Evolutionary conservation across 2,888 invertebrate species (phyloP).

Genomic region (Apamea epomidion): DNA sequence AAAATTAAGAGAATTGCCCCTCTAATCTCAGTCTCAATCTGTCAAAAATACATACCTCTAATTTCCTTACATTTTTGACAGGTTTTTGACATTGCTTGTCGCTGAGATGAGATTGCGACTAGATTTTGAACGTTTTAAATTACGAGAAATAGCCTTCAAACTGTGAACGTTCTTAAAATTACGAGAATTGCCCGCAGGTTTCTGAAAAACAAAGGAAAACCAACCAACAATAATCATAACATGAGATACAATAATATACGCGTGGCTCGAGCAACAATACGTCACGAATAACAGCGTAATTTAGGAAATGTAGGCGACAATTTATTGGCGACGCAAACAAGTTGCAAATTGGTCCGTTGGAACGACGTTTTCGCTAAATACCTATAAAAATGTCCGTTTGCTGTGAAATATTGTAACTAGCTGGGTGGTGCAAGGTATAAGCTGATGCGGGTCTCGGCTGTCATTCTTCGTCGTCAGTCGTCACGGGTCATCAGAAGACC

Average conservation of each 20-base stretch:
- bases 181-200: not conserved
- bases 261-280: conserved; percentile 44
- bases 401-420: conserved; percentile 88
- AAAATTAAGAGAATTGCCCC: too few relatives aligned
- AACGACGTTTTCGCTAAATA: conserved; percentile 90
- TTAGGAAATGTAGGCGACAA: conserved; percentile 74
- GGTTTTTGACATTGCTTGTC: too few relatives aligned
- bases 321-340: conserved; percentile 89
- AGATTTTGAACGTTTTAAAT: too few relatives aligned
- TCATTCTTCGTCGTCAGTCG: not conserved
- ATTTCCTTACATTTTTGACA: too few relatives aligned
- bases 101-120: too few relatives aligned
- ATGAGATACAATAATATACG: conserved; percentile 32
- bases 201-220: conserved; percentile 1
- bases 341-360: conserved; percentile 89
- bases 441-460: conserved; percentile 1
- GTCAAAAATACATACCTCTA: too few relatives aligned
- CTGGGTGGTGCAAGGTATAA: conserved; percentile 63
- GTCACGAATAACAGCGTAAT: conserved; percentile 72
- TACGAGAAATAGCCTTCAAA: too few relatives aligned
- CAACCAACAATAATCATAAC: conserved; percentile 42
- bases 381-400: conserved; percentile 89
- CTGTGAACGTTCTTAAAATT: too few relatives aligned
- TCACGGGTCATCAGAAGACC: not conserved
- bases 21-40: too few relatives aligned